Evolutionary conservation across 2,797 vertebrate species (phyloP).

Genomic region (Acanthurus lineatus): DNA sequence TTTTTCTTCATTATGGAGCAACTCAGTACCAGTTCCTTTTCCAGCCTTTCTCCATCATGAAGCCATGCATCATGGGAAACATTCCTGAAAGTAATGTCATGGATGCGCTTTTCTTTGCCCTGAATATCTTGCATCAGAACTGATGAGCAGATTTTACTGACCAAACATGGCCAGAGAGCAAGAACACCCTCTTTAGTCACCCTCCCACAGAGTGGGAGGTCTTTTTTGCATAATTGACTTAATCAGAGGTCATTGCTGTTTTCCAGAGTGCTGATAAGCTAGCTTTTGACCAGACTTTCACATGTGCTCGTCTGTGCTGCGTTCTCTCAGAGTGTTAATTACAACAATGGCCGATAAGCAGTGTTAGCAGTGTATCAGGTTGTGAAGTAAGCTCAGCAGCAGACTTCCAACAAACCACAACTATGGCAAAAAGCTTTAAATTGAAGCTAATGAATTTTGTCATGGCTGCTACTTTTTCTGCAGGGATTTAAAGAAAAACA

Average conservation of each 20-base stretch:
- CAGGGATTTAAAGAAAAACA: neutral
- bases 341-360: neutral
- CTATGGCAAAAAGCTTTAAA: neutral
- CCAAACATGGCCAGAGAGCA: conserved; percentile 12
- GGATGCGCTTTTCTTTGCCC: neutral
- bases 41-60: neutral
- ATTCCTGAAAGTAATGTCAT: neutral
- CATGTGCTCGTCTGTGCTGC: neutral
- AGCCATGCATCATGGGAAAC: neutral
- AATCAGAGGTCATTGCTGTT: neutral
- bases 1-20: too few species aligned
- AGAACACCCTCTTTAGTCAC: neutral
- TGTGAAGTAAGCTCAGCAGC: neutral
- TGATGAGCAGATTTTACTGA: neutral
- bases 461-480: neutral
- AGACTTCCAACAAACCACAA: neutral
- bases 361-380: neutral
- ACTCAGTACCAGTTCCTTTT: neutral
- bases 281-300: neutral
- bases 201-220: too few species aligned
- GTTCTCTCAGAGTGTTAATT: neutral
- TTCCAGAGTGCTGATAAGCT: neutral
- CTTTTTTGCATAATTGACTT: neutral
- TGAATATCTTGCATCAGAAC: neutral
- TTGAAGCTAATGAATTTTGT: neutral